phyloP scores from a whole-genome alignment of 2,888 invertebrate species.

The Cecidostiba fungosa region DNA sequence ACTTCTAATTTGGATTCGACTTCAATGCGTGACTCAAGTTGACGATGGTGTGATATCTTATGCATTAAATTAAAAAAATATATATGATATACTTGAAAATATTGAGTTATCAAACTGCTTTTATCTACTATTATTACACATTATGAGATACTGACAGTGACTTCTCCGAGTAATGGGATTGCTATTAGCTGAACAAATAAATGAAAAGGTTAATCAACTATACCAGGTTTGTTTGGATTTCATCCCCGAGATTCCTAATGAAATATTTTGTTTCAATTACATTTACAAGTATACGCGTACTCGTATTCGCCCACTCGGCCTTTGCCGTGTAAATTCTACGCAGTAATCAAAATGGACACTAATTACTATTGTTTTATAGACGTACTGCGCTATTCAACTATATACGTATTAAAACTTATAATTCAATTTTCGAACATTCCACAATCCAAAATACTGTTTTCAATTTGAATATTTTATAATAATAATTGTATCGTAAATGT shows the following conservation, averaged over 20 bases:
- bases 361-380: slow-evolving; percentile 4
- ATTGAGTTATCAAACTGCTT: no score
- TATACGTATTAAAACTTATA: not conserved
- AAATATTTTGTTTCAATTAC: slow-evolving; percentile 22
- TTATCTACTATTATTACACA: no score
- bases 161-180: not conserved
- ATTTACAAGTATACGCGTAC: not conserved
- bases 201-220: not conserved
- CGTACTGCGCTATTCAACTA: not conserved
- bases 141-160: not conserved
- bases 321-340: not conserved
- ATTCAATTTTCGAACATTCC: not conserved
- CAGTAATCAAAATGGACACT: not conserved
- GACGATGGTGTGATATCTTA: not conserved
- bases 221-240: not conserved
- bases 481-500: not conserved
- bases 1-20: not conserved
- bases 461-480: not conserved
- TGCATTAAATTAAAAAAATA: no score
- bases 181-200: not conserved
- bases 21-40: not conserved
- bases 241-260: not conserved
- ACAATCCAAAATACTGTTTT: not conserved
- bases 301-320: not conserved
- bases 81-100: no score